Percentiles rank a stretch among this genome's conserved stretches.
Evolutionary conservation across 2,797 vertebrate species (phyloP).

Genomic region (Melanotaenia trifasciata): DNA sequence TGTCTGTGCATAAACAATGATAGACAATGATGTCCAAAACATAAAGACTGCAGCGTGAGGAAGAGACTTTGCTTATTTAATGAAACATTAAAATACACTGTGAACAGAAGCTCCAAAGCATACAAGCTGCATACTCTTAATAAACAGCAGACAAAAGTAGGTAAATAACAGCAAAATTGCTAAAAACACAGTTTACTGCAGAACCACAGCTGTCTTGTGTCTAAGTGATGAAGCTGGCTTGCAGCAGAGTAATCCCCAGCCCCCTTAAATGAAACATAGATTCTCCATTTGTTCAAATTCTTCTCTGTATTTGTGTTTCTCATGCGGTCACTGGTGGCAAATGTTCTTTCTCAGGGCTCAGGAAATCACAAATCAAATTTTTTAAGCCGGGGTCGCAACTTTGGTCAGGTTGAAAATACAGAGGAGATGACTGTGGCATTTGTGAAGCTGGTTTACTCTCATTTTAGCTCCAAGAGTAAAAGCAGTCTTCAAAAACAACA

Average conservation of each 20-base stretch:
- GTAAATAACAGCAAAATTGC: background rate
- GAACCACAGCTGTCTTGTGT: constrained; percentile 39
- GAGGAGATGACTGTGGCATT: background rate
- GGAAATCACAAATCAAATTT: constrained; percentile 69
- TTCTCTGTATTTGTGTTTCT: constrained; percentile 51
- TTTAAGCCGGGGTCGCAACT: constrained; percentile 19
- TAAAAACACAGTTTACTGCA: background rate
- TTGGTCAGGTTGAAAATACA: constrained; percentile 12
- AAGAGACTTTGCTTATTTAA: background rate
- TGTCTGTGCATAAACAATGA: background rate
- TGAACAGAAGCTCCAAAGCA: background rate
- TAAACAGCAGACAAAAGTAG: background rate
- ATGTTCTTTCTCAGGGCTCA: constrained; percentile 33
- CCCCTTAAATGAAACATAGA: constrained; percentile 8
- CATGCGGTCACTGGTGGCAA: constrained; percentile 36
- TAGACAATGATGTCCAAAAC: background rate
- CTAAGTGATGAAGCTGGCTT: background rate
- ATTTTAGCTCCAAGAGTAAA: constrained; percentile 15
- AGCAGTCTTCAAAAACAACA: background rate
- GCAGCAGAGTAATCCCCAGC: background rate
- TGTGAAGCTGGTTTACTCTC: background rate
- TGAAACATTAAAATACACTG: background rate
- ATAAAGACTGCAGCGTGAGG: background rate
- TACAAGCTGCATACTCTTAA: background rate
- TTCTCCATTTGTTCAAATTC: constrained; percentile 41